These are phyloP conservation scores for Erethizon dorsatum DNA, from an alignment of 2,797 vertebrate species.

Conservation along the genomic window DNA sequence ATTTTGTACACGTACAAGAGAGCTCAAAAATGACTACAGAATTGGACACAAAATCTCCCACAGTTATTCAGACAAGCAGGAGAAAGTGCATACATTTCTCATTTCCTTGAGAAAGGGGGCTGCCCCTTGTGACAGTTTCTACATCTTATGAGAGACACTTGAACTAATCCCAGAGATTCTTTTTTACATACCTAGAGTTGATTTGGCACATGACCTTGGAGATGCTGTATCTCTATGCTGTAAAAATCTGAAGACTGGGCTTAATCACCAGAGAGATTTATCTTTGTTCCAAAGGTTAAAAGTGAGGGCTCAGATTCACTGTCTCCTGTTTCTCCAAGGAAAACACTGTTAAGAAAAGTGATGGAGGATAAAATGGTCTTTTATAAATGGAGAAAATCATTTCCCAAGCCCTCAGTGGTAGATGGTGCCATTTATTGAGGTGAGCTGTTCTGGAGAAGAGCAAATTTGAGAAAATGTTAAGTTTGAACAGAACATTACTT, in stretches of 20 bases:
- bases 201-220: background rate
- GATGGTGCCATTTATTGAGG: background rate
- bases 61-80: background rate
- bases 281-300: slow-evolving; percentile 5
- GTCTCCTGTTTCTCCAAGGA: background rate
- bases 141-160: background rate
- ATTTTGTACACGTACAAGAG: background rate
- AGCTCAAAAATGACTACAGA: background rate
- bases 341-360: slow-evolving; percentile 9
- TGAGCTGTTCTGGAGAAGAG: background rate
- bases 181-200: slow-evolving; percentile 16
- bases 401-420: background rate
- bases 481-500: background rate
- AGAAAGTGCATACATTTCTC: background rate
- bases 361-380: background rate
- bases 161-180: slow-evolving; percentile 20
- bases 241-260: slow-evolving; percentile 37
- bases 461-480: background rate
- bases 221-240: background rate
- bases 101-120: background rate
- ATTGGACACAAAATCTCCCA: background rate
- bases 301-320: background rate
- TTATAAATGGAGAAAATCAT: slow-evolving; percentile 50
- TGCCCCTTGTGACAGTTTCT: background rate
- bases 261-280: slow-evolving; percentile 43